Percentiles rank a stretch among this genome's conserved stretches.
Evolutionary conservation across 2,113 vertebrate genomes (phyloP).

Genomic region (Pagrus major): DNA sequence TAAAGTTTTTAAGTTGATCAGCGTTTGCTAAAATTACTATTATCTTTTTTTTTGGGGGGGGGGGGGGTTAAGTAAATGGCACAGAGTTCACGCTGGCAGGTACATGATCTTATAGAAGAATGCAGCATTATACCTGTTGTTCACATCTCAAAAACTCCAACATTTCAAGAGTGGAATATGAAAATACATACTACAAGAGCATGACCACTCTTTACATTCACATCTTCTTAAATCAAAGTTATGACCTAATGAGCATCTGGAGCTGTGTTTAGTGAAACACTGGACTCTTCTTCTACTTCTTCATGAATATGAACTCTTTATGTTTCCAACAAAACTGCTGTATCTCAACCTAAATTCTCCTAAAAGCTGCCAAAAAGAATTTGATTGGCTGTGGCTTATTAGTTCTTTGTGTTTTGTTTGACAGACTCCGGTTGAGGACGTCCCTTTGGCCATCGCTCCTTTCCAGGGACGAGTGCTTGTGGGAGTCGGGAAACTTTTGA

Average conservation of each 20-base stretch:
- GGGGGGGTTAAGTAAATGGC: no score
- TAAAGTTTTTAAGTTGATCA: neutral
- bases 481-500: slow-evolving; percentile 94
- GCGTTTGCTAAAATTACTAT: neutral
- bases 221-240: neutral
- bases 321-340: neutral
- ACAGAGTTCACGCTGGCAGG: neutral
- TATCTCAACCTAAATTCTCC: neutral
- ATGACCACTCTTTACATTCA: no score
- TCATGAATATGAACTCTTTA: neutral
- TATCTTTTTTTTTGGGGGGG: no score
- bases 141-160: neutral
- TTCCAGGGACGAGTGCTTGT: slow-evolving; percentile 95
- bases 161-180: no score
- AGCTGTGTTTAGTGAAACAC: neutral
- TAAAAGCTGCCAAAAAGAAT: neutral
- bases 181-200: no score
- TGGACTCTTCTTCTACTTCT: neutral
- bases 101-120: neutral
- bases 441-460: slow-evolving; percentile 95
- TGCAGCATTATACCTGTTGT: neutral
- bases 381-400: neutral
- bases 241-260: neutral
- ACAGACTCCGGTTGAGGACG: slow-evolving; percentile 96
- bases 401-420: slow-evolving; percentile 3